These are phyloP conservation scores for Arctia plantaginis DNA, from an alignment of 2,888 invertebrate genomes.

Conservation along the genomic window DNA sequence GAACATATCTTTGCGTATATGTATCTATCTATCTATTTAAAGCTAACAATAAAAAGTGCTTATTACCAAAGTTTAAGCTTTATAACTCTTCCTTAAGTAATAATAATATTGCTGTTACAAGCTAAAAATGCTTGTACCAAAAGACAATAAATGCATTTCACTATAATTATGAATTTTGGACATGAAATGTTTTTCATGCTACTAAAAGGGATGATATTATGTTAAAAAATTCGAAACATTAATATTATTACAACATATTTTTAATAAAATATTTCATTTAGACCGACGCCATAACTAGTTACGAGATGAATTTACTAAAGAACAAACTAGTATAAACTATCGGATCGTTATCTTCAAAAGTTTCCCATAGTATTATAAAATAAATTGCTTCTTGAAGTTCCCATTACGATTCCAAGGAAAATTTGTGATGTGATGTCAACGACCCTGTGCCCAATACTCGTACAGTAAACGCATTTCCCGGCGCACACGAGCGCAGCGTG, in stretches of 20 bases:
- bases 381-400: slow-evolving; percentile 29
- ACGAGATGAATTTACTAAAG: slow-evolving; percentile 6
- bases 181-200: background rate
- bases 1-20: background rate
- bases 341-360: slow-evolving; percentile 17
- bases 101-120: background rate
- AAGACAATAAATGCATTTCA: background rate
- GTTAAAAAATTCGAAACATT: background rate
- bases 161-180: background rate
- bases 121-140: background rate
- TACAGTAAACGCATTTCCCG: slow-evolving; percentile 84
- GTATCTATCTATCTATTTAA: background rate
- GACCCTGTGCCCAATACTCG: slow-evolving; percentile 83
- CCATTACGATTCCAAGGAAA: slow-evolving; percentile 62
- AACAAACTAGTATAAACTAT: slow-evolving; percentile 6
- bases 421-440: slow-evolving; percentile 77
- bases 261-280: background rate
- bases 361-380: slow-evolving; percentile 20
- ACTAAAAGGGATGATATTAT: background rate
- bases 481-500: slow-evolving; percentile 73
- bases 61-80: too few relatives aligned
- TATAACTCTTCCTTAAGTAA: too few relatives aligned
- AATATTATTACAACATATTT: background rate
- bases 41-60: background rate
- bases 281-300: background rate